Conservation (phyloP, 2,113 vertebrate genomes). For the Okapia johnstoni region DNA sequence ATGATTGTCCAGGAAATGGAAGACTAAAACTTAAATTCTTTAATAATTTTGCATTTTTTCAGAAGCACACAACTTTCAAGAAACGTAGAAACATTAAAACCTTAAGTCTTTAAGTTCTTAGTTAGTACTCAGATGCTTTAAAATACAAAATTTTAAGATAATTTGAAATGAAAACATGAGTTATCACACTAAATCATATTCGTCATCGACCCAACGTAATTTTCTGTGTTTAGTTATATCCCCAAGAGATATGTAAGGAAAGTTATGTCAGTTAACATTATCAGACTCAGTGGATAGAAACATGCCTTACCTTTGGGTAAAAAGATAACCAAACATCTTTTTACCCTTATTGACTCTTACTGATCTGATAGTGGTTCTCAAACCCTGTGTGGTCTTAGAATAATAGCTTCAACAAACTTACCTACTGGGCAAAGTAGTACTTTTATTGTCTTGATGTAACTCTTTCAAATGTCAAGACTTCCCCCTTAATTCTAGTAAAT, state of each 20-base stretch:
- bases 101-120: neutral
- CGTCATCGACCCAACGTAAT: neutral
- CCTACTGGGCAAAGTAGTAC: neutral
- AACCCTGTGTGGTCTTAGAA: neutral
- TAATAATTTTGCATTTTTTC: neutral
- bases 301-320: neutral
- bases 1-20: neutral
- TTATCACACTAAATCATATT: neutral
- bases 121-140: neutral
- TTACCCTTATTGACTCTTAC: neutral
- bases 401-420: neutral
- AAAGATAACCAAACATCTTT: neutral
- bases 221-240: neutral
- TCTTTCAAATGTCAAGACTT: neutral
- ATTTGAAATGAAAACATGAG: neutral
- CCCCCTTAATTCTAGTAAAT: neutral
- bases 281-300: neutral
- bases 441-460: neutral
- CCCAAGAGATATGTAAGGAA: neutral
- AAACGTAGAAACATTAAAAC: neutral
- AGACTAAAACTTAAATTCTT: neutral
- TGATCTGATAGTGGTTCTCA: neutral
- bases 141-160: conserved; percentile 2
- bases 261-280: neutral
- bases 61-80: neutral